Evolutionary conservation across 1,140 invertebrate genomes (phyloP), one percentile per base, ranked within the genome.

Genomic region (Batillaria attramentaria): DNA sequence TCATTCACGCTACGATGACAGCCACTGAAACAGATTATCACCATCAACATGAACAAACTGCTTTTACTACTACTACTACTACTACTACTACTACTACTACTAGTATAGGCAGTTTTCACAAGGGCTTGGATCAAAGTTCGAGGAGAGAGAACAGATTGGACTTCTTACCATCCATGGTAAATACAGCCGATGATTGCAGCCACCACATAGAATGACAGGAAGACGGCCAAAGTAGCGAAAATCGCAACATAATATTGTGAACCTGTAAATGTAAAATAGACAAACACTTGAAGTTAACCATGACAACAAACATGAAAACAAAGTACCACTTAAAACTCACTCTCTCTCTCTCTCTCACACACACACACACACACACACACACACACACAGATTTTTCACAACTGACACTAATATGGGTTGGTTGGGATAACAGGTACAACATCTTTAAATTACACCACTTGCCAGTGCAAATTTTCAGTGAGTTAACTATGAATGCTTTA

Each of bases 231-330:
- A 16, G 93, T 92, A 78, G 92, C 89, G 43, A 92, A 85, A 24
- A 93, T 93, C 28, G 94, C 94, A 75, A 92, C 89, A 10, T 94
- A 84, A 84, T 95, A 95, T 84, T 94, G 92, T n/a, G 88, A 87
- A 83, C 92, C 92, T 62, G 92, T 91, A 84, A 95, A n/a, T n/a
- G n/a, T n/a, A n/a, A n/a, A n/a, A n/a, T 93, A 70, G 60, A 74
- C 60, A 43, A 79, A 10, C 46, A 13, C 35, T 39, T 69, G 24
- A 69, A 28, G 20, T n/a, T 35, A n/a, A n/a, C n/a, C n/a, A n/a
- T n/a, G n/a, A n/a, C n/a, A n/a, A n/a, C n/a, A n/a, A n/a, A n/a
- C n/a, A 5, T 66, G 28, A 66, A 16, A 66, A 16, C 10, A 10
- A 66, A 66, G 10, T 54, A n/a, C n/a, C n/a, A n/a, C n/a, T n/a